Conservation (phyloP, 2,797 vertebrate genomes). For the Pelodytes ibericus region DNA sequence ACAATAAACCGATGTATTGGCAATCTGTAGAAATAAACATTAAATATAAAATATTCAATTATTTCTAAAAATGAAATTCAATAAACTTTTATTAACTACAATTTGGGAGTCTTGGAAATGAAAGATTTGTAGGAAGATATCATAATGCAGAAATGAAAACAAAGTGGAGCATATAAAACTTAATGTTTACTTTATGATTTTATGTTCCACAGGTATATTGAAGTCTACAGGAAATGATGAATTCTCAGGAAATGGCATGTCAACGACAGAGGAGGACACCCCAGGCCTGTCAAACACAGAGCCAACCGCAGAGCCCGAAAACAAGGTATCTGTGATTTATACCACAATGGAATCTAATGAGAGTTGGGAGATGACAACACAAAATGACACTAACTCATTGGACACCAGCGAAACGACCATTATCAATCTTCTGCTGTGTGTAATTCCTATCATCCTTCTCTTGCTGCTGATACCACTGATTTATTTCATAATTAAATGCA, state of each 20-base stretch:
- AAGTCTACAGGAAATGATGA: not conserved
- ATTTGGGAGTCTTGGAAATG: no score
- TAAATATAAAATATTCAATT: no score
- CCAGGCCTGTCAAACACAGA: no score
- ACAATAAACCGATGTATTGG: no score
- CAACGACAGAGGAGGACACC: not conserved
- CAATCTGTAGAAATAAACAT: no score
- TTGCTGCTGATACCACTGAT: conserved; percentile 61
- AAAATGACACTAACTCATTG: not conserved
- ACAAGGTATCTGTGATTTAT: not conserved
- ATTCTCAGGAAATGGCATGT: conserved; percentile 56
- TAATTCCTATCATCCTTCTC: conserved; percentile 58
- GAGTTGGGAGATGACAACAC: not conserved
- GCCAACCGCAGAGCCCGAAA: not conserved
- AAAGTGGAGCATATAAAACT: not conserved
- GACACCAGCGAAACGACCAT: not conserved
- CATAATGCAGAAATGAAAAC: no score
- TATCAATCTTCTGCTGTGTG: conserved; percentile 58
- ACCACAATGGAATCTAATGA: not conserved
- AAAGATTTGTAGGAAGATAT: no score
- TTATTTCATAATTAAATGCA: conserved; percentile 54
- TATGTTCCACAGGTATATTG: not conserved
- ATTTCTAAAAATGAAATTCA: no score
- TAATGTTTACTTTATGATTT: not conserved
- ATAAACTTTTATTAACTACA: no score